phyloP scores from a whole-genome alignment of 2,113 vertebrate genomes.

The Nematolebias whitei region DNA sequence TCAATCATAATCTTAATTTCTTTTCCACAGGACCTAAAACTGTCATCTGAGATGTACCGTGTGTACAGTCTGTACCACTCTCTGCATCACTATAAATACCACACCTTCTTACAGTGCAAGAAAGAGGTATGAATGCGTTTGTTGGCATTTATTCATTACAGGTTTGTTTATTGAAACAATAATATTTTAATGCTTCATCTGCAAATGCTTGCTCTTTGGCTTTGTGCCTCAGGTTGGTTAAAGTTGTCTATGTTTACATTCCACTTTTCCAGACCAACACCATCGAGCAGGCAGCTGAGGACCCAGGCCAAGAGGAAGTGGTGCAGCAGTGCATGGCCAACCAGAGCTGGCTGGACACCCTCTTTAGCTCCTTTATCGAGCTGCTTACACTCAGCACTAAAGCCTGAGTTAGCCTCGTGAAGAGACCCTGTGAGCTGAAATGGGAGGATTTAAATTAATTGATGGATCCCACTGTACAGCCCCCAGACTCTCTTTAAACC shows the following conservation, averaged over 20 bases:
- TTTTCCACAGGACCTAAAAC: conserved; percentile 85
- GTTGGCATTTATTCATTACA: too few species aligned
- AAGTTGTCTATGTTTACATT: conserved; percentile 8
- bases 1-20: not conserved
- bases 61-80: conserved; percentile 92
- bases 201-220: not conserved
- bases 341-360: conserved; percentile 91
- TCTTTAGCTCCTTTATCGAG: conserved; percentile 90
- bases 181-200: not conserved
- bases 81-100: conserved; percentile 95
- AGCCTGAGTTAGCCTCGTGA: conserved; percentile 62
- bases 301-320: conserved; percentile 93
- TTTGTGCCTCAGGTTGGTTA: not conserved
- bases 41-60: conserved; percentile 87
- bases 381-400: conserved; percentile 87
- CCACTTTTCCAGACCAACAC: conserved; percentile 83
- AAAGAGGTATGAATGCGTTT: conserved; percentile 84
- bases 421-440: conserved; percentile 19
- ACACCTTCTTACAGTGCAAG: conserved; percentile 93
- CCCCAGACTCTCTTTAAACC: conserved; percentile 58
- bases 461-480: conserved; percentile 71
- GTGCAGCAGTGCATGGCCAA: conserved; percentile 97
- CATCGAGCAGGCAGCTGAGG: conserved; percentile 89
- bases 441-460: conserved; percentile 24
- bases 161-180: too few species aligned